Evolutionary conservation across 53 echinoderm and acorn worm species (phyloP), one percentile per base, ranked within the genome.

Genomic region (Luidia sarsii): DNA sequence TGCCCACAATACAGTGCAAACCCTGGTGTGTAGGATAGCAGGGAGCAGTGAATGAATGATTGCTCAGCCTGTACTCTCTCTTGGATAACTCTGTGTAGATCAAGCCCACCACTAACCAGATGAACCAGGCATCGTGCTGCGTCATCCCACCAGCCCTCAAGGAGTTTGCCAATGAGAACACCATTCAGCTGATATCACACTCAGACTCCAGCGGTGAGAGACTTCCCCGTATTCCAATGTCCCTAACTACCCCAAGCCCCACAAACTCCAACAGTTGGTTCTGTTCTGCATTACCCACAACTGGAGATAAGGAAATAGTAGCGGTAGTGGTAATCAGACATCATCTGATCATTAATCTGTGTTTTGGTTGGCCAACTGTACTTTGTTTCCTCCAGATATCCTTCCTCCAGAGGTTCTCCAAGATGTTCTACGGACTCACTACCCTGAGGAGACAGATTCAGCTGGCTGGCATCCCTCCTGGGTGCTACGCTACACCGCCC

Each of bases 51-150:
- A n/a, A n/a, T n/a, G n/a, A n/a, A n/a, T n/a, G n/a, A n/a, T n/a
- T n/a, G n/a, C n/a, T n/a, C n/a, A n/a, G n/a, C n/a, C n/a, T n/a
- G n/a, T n/a, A n/a, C n/a, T n/a, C n/a, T n/a, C n/a, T n/a, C n/a
- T n/a, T n/a, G n/a, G n/a, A n/a, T n/a, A n/a, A n/a, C n/a, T n/a
- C n/a, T n/a, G n/a, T n/a, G n/a, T n/a, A 97, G 99, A 89, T 97
- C 50, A 91, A 89, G 62, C 99, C 99, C 29, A 86, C 80, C 33
- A 94, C 94, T 36, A 90, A 97, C 50, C 99, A 97, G 80, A 75
- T 97, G 46, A 97, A 97, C 57, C 85, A 91, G 50, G 88, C 88
- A 4, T 86, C 91, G 22, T 97, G 99, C 52, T 97, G 99, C 39
- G 84, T 89, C 56, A 97, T 94, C 64, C 99, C 94, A 8, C 93